phyloP scores from a whole-genome alignment of 1,140 invertebrate species.

The Coptotermes formosanus region DNA sequence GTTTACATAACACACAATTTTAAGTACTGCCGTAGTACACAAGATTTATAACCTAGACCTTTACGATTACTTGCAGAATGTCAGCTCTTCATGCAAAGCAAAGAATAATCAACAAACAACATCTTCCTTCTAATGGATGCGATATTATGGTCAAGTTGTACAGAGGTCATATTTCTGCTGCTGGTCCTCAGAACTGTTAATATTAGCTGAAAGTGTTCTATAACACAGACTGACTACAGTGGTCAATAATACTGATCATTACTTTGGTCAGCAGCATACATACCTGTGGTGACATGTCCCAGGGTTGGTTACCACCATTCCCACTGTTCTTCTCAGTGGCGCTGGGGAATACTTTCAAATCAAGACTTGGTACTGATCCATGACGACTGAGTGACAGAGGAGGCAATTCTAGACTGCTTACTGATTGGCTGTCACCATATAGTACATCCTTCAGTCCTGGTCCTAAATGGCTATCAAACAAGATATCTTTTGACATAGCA shows the following conservation, averaged over 20 bases:
- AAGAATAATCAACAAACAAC: too few relatives aligned
- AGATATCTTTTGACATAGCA: constrained; percentile 25
- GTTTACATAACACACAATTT: too few relatives aligned
- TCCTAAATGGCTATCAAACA: constrained; percentile 26
- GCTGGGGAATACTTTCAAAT: constrained; percentile 49
- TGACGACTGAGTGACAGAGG: constrained; percentile 47
- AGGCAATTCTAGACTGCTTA: constrained; percentile 49
- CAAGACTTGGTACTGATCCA: constrained; percentile 53
- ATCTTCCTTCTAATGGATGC: too few relatives aligned
- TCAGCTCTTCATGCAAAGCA: too few relatives aligned
- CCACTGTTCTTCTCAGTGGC: constrained; percentile 47
- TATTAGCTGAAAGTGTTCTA: too few relatives aligned
- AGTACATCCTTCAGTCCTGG: constrained; percentile 36
- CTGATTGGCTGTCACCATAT: constrained; percentile 46
- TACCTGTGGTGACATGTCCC: constrained; percentile 51
- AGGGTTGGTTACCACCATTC: constrained; percentile 46
- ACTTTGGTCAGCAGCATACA: constrained; percentile 41
- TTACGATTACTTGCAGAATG: too few relatives aligned
- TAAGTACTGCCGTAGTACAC: too few relatives aligned
- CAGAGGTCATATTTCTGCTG: too few relatives aligned
- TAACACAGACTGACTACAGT: neutral
- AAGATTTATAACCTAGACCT: too few relatives aligned
- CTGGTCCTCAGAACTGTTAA: too few relatives aligned
- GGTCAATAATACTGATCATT: neutral
- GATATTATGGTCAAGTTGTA: too few relatives aligned